A percentile compares a stretch with the other conserved stretches of the same genome.
Conservation (phyloP, 92 coral and sea anemone genomes). For the Phenganax stokvisi region DNA sequence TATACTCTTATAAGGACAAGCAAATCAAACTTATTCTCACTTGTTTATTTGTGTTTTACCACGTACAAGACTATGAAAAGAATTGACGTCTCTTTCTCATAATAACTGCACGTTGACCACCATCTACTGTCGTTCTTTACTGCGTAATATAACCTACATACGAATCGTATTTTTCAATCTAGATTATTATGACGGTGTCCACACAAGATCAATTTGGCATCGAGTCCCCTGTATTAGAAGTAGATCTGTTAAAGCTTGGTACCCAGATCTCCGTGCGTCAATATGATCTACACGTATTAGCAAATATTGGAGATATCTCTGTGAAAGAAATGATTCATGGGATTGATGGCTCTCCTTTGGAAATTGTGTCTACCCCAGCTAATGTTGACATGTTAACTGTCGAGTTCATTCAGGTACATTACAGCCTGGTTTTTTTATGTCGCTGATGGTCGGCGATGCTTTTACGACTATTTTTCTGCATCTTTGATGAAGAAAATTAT, state of each 20-base stretch:
- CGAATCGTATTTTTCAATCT: constrained; percentile 1
- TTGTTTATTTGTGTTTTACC: no score
- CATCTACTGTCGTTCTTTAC: no score
- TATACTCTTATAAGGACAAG: no score
- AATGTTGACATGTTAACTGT: constrained; percentile 75
- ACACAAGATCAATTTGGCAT: constrained; percentile 60
- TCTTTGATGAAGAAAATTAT: background rate
- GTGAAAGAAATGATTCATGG: constrained; percentile 81
- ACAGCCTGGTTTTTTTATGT: background rate
- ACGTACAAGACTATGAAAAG: no score
- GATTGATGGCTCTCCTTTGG: constrained; percentile 64
- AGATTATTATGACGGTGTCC: constrained; percentile 66
- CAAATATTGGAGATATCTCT: constrained; percentile 74
- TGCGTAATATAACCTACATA: no score
- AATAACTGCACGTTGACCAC: no score
- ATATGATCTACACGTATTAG: constrained; percentile 66
- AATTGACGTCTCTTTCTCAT: no score
- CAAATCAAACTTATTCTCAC: no score
- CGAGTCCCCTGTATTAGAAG: constrained; percentile 56
- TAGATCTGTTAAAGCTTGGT: constrained; percentile 63
- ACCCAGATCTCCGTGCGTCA: constrained; percentile 71
- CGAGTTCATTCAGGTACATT: constrained; percentile 59
- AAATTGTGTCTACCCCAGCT: constrained; percentile 73
- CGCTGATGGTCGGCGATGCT: no score
- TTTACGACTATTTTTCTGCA: background rate